phyloP scores from a whole-genome alignment of 2,797 vertebrate species.

The Mionectes olivaceus region DNA sequence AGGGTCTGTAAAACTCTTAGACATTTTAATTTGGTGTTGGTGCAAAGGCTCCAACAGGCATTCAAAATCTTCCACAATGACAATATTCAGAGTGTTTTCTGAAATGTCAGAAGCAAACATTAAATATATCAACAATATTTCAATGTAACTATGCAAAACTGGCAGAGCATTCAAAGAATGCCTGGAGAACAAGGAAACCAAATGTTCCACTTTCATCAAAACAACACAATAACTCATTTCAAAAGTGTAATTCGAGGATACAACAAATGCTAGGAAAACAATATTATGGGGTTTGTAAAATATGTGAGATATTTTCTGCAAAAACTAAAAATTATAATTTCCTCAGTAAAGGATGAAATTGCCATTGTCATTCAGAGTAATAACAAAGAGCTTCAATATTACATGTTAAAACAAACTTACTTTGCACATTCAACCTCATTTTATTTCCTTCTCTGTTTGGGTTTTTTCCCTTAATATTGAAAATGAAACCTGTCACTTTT shows the following conservation, averaged over 20 bases:
- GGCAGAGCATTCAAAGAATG: slow-evolving; percentile 16
- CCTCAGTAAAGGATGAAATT: slow-evolving; percentile 15
- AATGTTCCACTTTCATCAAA: slow-evolving; percentile 46
- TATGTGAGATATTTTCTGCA: not conserved
- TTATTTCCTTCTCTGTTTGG: not conserved
- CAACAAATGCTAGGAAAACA: slow-evolving; percentile 16
- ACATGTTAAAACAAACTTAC: slow-evolving; percentile 9
- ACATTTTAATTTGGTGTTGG: not conserved
- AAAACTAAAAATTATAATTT: slow-evolving; percentile 40
- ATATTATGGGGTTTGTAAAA: not conserved
- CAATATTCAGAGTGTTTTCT: not conserved
- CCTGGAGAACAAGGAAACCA: slow-evolving; percentile 33
- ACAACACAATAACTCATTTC: slow-evolving; percentile 60
- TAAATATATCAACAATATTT: slow-evolving; percentile 45
- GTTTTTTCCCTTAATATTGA: not conserved
- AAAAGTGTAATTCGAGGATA: slow-evolving; percentile 32
- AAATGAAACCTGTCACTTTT: not conserved
- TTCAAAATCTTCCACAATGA: not conserved
- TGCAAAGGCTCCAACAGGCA: not conserved
- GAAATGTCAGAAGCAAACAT: not conserved
- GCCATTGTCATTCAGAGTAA: not conserved
- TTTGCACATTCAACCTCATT: not conserved
- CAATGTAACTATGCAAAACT: slow-evolving; percentile 4
- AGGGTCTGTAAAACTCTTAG: not conserved
- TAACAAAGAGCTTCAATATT: not conserved